phyloP scores from a whole-genome alignment of 2,113 vertebrate genomes.

The Microtus ochrogaster region DNA sequence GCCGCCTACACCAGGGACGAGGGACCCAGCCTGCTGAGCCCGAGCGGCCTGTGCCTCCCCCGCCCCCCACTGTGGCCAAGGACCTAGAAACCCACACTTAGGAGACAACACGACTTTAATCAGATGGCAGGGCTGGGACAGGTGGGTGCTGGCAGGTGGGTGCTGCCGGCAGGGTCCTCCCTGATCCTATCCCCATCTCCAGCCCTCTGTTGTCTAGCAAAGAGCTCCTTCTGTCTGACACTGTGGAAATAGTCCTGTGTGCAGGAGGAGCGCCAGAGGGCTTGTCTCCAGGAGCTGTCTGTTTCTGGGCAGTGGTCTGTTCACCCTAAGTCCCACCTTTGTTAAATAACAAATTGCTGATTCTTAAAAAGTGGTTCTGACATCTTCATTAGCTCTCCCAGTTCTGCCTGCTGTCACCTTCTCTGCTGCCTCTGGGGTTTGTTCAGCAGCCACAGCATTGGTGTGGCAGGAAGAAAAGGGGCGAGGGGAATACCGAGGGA shows the following conservation, averaged over 20 bases:
- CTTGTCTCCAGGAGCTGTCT: conserved; percentile 54
- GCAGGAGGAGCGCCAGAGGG: conserved; percentile 74
- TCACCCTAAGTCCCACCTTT: conserved; percentile 67
- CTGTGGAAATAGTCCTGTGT: not conserved
- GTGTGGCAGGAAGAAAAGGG: not conserved
- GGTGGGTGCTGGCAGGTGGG: not conserved
- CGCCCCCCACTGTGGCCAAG: conserved; percentile 67
- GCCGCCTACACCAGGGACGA: conserved; percentile 61
- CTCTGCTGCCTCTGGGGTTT: not conserved
- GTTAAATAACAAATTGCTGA: not conserved
- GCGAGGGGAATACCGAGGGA: not conserved
- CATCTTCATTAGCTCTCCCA: conserved; percentile 55
- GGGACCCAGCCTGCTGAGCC: conserved; percentile 79
- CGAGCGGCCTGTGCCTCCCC: conserved; percentile 69
- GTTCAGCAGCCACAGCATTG: not conserved
- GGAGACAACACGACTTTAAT: conserved; percentile 76
- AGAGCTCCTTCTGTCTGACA: not conserved
- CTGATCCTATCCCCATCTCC: not conserved
- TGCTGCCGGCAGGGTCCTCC: not conserved
- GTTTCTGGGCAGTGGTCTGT: conserved; percentile 24
- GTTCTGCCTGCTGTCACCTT: conserved; percentile 40
- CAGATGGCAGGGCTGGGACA: conserved; percentile 47
- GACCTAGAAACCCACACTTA: conserved; percentile 78
- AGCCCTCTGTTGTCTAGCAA: not conserved
- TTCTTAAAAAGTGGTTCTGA: not conserved